phyloP scores from a whole-genome alignment of 2,797 vertebrate species.

The Sebastes paucispinis region DNA sequence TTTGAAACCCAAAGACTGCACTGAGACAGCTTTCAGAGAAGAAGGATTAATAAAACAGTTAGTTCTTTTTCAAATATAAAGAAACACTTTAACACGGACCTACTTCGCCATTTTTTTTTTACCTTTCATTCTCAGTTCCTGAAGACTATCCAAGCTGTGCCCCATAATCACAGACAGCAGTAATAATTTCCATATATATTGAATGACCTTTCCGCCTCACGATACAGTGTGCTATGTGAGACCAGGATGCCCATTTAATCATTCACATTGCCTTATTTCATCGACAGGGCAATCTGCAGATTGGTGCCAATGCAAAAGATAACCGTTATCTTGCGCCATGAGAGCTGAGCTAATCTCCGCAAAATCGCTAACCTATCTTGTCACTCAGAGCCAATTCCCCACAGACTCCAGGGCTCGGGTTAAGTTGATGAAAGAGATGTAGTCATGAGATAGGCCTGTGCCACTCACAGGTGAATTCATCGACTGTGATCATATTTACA shows the following conservation, averaged over 20 bases:
- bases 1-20: neutral
- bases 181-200: constrained; percentile 75
- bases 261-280: constrained; percentile 43
- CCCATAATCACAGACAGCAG: constrained; percentile 43
- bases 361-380: constrained; percentile 38
- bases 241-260: constrained; percentile 57
- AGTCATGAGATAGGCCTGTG: constrained; percentile 18
- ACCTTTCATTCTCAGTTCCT: constrained; percentile 24
- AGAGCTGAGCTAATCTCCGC: constrained; percentile 55
- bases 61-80: constrained; percentile 5
- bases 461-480: constrained; percentile 14
- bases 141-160: constrained; percentile 42
- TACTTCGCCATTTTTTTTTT: constrained; percentile 5
- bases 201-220: constrained; percentile 66
- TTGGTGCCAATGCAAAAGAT: constrained; percentile 56
- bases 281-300: constrained; percentile 36
- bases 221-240: constrained; percentile 30
- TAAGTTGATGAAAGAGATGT: constrained; percentile 41
- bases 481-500: constrained; percentile 9
- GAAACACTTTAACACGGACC: constrained; percentile 10
- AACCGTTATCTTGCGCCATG: constrained; percentile 59
- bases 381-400: constrained; percentile 49
- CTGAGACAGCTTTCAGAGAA: neutral
- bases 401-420: constrained; percentile 29
- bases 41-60: constrained; percentile 14